Conservation (phyloP, 2,113 vertebrate species). For the Aphyosemion australe region DNA sequence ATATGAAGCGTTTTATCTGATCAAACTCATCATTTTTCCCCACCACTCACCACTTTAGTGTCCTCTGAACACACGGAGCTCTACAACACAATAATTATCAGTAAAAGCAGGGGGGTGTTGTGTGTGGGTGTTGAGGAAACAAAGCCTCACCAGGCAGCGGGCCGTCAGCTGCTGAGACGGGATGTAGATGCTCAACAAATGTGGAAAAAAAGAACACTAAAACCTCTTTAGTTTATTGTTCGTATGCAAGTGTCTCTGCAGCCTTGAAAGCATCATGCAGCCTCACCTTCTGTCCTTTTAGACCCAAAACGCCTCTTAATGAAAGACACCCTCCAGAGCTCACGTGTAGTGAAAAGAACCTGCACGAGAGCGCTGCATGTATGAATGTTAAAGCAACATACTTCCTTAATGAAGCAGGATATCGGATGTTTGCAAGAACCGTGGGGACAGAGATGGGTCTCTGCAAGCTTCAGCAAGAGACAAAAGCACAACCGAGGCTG, state of each 20-base stretch:
- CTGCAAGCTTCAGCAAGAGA: background rate
- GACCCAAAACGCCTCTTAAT: background rate
- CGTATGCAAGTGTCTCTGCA: constrained; percentile 2
- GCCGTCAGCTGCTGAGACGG: constrained; percentile 13
- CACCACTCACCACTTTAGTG: no score
- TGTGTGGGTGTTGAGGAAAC: constrained; percentile 7
- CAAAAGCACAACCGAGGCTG: background rate
- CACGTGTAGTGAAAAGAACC: constrained; percentile 27
- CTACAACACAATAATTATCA: no score
- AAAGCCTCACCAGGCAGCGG: background rate
- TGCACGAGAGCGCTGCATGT: constrained; percentile 12
- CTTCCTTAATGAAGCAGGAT: constrained; percentile 21
- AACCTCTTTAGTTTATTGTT: constrained; percentile 5
- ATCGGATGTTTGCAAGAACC: background rate
- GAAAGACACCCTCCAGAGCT: constrained; percentile 11
- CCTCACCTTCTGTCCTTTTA: constrained; percentile 17
- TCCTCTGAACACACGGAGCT: no score
- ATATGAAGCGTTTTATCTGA: no score
- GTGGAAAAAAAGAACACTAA: constrained; percentile 4
- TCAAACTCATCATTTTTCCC: no score
- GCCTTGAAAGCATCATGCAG: constrained; percentile 22
- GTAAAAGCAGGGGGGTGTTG: background rate
- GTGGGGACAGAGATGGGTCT: background rate
- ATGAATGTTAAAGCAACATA: constrained; percentile 26
- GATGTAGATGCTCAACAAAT: constrained; percentile 2